Percentiles rank a stretch among this genome's conserved stretches.
phyloP scores from a whole-genome alignment of 2,797 vertebrate species.

The Sebastiscus tertius region DNA sequence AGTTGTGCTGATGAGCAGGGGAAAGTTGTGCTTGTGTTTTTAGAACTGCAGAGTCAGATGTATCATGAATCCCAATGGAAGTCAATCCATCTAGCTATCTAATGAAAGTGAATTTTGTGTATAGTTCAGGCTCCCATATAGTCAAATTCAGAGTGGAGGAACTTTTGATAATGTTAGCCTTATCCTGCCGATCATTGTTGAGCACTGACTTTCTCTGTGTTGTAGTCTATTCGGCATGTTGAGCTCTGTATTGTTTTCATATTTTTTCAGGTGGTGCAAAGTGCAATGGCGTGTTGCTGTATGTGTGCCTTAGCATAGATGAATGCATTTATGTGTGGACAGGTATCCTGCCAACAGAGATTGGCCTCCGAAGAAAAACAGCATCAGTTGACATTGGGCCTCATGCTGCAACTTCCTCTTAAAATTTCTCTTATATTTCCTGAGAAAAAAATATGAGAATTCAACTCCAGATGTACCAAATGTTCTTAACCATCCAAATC shows the following conservation, averaged over 20 bases:
- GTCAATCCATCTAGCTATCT: neutral
- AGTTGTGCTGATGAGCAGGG: constrained; percentile 34
- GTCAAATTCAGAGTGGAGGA: neutral
- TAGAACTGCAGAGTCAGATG: constrained; percentile 24
- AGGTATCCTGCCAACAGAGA: neutral
- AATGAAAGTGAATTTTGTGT: neutral
- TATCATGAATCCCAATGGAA: constrained; percentile 1
- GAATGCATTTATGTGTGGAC: neutral
- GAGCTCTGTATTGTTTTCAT: neutral
- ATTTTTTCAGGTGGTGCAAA: neutral
- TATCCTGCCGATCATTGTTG: neutral
- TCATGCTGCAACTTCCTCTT: neutral
- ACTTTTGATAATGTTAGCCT: neutral
- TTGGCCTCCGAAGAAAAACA: neutral
- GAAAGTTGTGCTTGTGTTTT: constrained; percentile 24
- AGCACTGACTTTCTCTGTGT: neutral
- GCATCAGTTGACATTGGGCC: neutral
- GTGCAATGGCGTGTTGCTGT: neutral
- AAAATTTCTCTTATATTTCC: neutral
- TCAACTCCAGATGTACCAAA: neutral
- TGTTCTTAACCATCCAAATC: too few relatives aligned
- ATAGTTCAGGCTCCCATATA: neutral
- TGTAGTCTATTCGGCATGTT: neutral
- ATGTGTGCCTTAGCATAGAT: neutral
- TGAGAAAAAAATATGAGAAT: neutral